Conservation (phyloP, 1,140 invertebrate genomes). For the Calliopsis andreniformis region DNA sequence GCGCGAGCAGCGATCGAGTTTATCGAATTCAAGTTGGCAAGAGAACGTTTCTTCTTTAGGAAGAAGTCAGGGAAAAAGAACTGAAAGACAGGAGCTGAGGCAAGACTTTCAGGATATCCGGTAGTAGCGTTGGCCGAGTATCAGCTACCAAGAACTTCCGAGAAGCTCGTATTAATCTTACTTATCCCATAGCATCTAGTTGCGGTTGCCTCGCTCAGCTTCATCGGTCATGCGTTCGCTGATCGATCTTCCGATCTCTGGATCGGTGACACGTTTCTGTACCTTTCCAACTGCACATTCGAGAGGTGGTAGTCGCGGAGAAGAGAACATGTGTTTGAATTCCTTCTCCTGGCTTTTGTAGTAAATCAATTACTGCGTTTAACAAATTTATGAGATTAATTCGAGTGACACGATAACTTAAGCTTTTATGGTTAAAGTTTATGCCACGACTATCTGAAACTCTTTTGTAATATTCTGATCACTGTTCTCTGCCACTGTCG, state of each 20-base stretch:
- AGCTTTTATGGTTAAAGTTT: too few relatives aligned
- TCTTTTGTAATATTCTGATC: too few relatives aligned
- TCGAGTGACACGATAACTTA: too few relatives aligned
- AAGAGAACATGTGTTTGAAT: too few relatives aligned
- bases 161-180: conserved; percentile 58
- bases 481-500: too few relatives aligned
- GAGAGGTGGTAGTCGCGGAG: too few relatives aligned
- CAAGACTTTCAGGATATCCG: conserved; percentile 38
- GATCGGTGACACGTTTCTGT: neutral
- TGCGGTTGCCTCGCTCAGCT: conserved; percentile 31
- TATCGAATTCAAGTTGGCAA: conserved; percentile 36
- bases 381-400: too few relatives aligned
- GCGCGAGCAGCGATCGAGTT: conserved; percentile 16
- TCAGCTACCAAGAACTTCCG: conserved; percentile 51
- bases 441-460: too few relatives aligned
- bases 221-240: conserved; percentile 42
- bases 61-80: conserved; percentile 10
- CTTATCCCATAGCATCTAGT: conserved; percentile 50
- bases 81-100: conserved; percentile 17
- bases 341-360: too few relatives aligned
- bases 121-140: conserved; percentile 13
- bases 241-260: conserved; percentile 44
- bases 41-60: conserved; percentile 27
- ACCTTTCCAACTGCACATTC: neutral
- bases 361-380: too few relatives aligned